Conservation (phyloP, 2,113 vertebrate genomes). For the Carassius carassius region DNA sequence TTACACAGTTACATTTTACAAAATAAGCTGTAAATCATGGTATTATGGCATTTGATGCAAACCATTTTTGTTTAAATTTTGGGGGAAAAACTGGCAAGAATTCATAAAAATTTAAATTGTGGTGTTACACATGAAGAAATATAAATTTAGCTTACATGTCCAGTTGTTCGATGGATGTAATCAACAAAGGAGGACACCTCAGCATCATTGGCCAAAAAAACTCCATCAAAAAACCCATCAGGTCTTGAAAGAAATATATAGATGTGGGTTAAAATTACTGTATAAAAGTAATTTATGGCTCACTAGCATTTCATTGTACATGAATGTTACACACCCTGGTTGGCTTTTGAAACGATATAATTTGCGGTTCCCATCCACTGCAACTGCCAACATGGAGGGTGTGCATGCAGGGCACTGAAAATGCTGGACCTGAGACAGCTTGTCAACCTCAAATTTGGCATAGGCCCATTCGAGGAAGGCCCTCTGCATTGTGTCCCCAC, state of each 20-base stretch:
- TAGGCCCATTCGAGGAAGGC: slow-evolving; percentile 24
- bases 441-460: slow-evolving; percentile 24
- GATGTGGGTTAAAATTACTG: not conserved
- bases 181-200: slow-evolving; percentile 4
- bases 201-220: not conserved
- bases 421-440: slow-evolving; percentile 11
- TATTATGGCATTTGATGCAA: not conserved
- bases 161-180: not conserved
- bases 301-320: not conserved
- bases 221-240: not conserved
- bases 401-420: slow-evolving; percentile 26
- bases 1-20: not conserved
- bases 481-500: slow-evolving; percentile 25
- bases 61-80: not conserved
- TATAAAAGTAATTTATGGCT: not conserved
- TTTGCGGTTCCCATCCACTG: slow-evolving; percentile 20
- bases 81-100: not conserved
- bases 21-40: not conserved
- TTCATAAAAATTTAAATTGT: not conserved
- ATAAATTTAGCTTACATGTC: slow-evolving; percentile 2
- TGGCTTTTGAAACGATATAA: not conserved
- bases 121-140: not conserved
- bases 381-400: slow-evolving; percentile 23
- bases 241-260: not conserved
- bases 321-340: not conserved